Evolutionary conservation across 2,797 vertebrate genomes (phyloP).

Genomic region (Muraenolepis orangiensis): DNA sequence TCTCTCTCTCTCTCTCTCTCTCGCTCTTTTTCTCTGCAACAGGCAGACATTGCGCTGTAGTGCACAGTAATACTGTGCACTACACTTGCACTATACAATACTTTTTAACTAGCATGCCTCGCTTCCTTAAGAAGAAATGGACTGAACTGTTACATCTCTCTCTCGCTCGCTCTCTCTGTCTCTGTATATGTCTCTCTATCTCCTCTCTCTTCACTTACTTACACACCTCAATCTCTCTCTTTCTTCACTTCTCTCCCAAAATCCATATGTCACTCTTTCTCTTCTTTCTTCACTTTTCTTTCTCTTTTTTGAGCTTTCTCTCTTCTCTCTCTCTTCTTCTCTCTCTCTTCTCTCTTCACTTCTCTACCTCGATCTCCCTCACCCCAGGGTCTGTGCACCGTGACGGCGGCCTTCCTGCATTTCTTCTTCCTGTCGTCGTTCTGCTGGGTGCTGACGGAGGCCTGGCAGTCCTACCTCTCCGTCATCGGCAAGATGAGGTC

Average conservation of each 20-base stretch:
- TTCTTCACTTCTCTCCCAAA: not conserved
- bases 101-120: not conserved
- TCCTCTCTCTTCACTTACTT: conserved; percentile 24
- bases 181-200: not conserved
- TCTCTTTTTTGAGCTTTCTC: too few species aligned
- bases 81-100: not conserved
- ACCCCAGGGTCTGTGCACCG: conserved; percentile 88
- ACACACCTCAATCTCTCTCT: conserved; percentile 17
- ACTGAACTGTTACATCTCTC: not conserved
- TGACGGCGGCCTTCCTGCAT: conserved; percentile 96
- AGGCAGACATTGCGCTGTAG: not conserved
- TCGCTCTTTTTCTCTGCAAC: not conserved
- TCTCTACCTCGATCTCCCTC: conserved; percentile 19
- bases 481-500: conserved; percentile 95
- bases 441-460: conserved; percentile 99
- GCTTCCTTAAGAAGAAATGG: not conserved
- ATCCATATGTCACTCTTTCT: too few species aligned
- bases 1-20: not conserved
- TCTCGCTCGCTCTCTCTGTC: not conserved
- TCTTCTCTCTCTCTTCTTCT: conserved; percentile 4
- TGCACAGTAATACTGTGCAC: not conserved
- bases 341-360: conserved; percentile 18
- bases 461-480: conserved; percentile 98
- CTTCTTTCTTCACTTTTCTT: conserved; percentile 24
- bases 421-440: conserved; percentile 99